Evolutionary conservation across 1,140 invertebrate species (phyloP), one percentile per base, ranked within the genome.

Genomic region (Odontomachus brunneus): DNA sequence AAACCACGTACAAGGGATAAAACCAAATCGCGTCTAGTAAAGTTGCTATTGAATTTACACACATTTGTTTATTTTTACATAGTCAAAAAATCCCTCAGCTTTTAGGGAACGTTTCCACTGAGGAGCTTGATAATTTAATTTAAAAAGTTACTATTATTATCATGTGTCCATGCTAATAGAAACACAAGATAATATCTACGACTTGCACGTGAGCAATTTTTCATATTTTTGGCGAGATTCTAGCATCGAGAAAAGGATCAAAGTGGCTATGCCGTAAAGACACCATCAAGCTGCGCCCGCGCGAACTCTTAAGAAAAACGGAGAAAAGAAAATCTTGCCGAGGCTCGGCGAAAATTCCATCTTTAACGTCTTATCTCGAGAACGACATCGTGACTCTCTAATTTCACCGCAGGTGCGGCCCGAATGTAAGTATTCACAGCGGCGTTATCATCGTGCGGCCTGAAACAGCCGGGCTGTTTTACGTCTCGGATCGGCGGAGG

Each of bases 361-460:
- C 49, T 15, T 66, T 66, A 66, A 44, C 26, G 14, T 11, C 5
- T 11, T 22, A 51, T 71, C 29, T 53, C 15, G 19, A 49, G 24
- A 9, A 67, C 14, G 9, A 48, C 26, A 17, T 55, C 29, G 29
- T 29, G n/a, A 15, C 57, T 69, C n/a, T 51, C 26, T 71, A 69
- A 83, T 76, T 85, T 83, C 62, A 49, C 62, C 19, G 26, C 33
- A 19, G 49, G 17, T 44, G 38, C 38, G 48, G 29, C 29, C 69
- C 38, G 29, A 4, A 26, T 22, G 83, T 19, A 44, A 44, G 38
- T 44, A 48, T 24, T 74, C 14, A 19, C 29, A 48, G 5, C 49
- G n/a, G 2, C 38, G 71, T 75, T 69, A 62, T 75, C 78, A 53
- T 69, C 26, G 24, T 24, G 22, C 17, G 48, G 5, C 44, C 15